Conservation (phyloP, 2,888 invertebrate species). For the Tineola bisselliella region DNA sequence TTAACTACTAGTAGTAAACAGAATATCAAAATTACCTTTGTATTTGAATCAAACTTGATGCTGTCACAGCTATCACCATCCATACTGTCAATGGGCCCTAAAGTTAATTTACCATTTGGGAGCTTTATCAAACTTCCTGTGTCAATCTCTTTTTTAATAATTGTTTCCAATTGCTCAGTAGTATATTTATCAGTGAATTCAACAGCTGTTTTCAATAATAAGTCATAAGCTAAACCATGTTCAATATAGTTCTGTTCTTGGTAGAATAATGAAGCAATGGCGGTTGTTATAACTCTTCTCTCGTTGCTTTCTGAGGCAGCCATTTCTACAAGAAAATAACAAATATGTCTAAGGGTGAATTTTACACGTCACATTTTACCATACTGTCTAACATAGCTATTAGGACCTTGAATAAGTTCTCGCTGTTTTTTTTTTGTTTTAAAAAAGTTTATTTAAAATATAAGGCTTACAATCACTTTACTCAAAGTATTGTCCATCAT, state of each 20-base stretch:
- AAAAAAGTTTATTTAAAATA: too few relatives aligned
- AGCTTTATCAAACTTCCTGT: conserved; percentile 74
- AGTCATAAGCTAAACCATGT: conserved; percentile 75
- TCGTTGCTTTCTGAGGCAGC: conserved; percentile 49
- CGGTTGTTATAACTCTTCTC: conserved; percentile 71
- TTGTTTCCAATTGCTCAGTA: conserved; percentile 70
- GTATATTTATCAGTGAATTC: conserved; percentile 73
- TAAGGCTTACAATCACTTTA: too few relatives aligned
- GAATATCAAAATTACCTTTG: conserved; percentile 36
- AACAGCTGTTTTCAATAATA: conserved; percentile 72
- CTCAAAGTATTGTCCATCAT: too few relatives aligned
- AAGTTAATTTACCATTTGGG: conserved; percentile 74
- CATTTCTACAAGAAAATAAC: conserved; percentile 44
- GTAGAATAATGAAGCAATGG: conserved; percentile 76
- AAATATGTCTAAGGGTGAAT: too few relatives aligned
- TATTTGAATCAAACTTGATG: conserved; percentile 53
- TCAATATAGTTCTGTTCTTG: conserved; percentile 77
- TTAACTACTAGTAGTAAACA: too few relatives aligned
- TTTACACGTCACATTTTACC: too few relatives aligned
- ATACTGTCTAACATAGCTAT: too few relatives aligned
- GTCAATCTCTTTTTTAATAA: conserved; percentile 75
- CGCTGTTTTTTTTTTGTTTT: too few relatives aligned
- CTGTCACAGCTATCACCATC: conserved; percentile 67
- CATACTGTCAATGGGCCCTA: conserved; percentile 68
- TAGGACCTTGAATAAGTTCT: too few relatives aligned